Evolutionary conservation across 2,797 vertebrate genomes (phyloP).

Genomic region (Microctenopoma lineatum): DNA sequence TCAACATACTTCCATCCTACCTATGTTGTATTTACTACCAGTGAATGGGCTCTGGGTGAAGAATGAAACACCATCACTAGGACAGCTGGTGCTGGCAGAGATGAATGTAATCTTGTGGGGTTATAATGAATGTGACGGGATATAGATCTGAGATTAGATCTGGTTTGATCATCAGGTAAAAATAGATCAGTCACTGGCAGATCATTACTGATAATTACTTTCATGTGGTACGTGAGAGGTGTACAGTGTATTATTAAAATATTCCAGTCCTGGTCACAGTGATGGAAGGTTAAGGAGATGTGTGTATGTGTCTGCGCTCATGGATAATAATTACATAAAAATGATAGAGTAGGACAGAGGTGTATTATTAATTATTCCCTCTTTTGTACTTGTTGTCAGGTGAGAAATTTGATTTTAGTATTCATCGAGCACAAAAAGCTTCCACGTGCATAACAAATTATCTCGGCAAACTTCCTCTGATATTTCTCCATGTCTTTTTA

Average conservation of each 20-base stretch:
- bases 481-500: slow-evolving; percentile 25
- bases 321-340: slow-evolving; percentile 53
- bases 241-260: slow-evolving; percentile 67
- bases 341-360: slow-evolving; percentile 20
- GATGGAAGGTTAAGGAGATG: slow-evolving; percentile 36
- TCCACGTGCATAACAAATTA: slow-evolving; percentile 28
- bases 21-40: slow-evolving; percentile 14
- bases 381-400: slow-evolving; percentile 56
- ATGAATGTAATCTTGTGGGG: slow-evolving; percentile 71
- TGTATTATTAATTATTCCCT: slow-evolving; percentile 51
- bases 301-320: slow-evolving; percentile 26
- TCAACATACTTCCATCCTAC: slow-evolving; percentile 11
- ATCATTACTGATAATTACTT: slow-evolving; percentile 85
- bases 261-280: slow-evolving; percentile 47
- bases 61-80: slow-evolving; percentile 58
- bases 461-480: slow-evolving; percentile 18
- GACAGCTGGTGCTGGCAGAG: slow-evolving; percentile 72
- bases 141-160: slow-evolving; percentile 81
- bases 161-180: slow-evolving; percentile 83
- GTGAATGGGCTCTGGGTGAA: slow-evolving; percentile 50
- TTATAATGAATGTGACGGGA: slow-evolving; percentile 83
- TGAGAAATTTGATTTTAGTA: slow-evolving; percentile 50
- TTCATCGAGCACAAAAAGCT: slow-evolving; percentile 34
- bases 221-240: slow-evolving; percentile 62
- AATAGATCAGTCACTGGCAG: slow-evolving; percentile 82